A percentile compares a stretch with the other conserved stretches of the same genome.
phyloP scores from a whole-genome alignment of 2,888 invertebrate genomes.

The Drosophila neoperkinsi region DNA sequence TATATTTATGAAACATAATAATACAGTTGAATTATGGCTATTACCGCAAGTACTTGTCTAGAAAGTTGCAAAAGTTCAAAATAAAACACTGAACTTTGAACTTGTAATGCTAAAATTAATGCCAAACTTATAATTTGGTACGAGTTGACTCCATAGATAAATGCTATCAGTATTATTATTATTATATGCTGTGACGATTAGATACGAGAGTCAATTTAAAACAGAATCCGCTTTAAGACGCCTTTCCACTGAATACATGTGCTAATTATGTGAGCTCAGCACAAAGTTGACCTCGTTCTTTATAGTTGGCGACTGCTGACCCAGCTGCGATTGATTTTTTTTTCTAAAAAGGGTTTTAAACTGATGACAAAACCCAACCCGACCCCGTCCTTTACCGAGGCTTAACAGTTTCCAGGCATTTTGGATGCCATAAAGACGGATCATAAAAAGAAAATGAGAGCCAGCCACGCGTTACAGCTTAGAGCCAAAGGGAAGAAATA shows the following conservation, averaged over 20 bases:
- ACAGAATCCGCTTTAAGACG: neutral
- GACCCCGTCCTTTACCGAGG: too few relatives aligned
- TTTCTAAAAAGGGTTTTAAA: constrained; percentile 38
- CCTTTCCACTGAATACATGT: constrained; percentile 5
- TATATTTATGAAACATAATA: neutral
- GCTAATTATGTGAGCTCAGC: constrained; percentile 50
- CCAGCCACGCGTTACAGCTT: constrained; percentile 79
- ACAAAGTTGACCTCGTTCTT: constrained; percentile 35
- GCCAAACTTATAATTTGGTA: neutral
- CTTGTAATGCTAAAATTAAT: neutral
- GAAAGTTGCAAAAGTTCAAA: constrained; percentile 1
- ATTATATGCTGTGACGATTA: neutral
- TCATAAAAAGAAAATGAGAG: constrained; percentile 59
- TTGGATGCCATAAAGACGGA: constrained; percentile 66
- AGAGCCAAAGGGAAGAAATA: constrained; percentile 50
- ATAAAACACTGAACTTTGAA: neutral
- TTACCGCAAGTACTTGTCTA: constrained; percentile 11
- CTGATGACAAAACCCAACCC: neutral
- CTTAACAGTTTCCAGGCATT: constrained; percentile 41
- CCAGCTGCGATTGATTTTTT: constrained; percentile 55
- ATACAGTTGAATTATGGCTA: neutral
- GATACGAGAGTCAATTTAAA: neutral
- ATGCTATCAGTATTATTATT: neutral
- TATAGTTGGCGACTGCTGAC: constrained; percentile 27
- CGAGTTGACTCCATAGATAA: neutral